These are phyloP conservation scores for Noctua janthe DNA, from an alignment of 2,888 invertebrate genomes.

Conservation along the genomic window DNA sequence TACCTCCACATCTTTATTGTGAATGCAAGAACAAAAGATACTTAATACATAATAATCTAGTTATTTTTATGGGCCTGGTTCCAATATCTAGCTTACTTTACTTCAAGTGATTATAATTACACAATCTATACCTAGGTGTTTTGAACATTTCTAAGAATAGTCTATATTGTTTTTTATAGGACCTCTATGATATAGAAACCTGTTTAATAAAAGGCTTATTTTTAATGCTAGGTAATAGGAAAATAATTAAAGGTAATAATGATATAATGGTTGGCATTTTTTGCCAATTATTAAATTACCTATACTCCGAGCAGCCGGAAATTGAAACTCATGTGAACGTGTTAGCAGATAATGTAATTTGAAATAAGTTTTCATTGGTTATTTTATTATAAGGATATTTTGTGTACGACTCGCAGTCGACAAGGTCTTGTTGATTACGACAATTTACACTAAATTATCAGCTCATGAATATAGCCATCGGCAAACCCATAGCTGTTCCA, in stretches of 20 bases:
- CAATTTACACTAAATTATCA: slow-evolving; percentile 30
- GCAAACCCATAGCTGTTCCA: slow-evolving; percentile 8
- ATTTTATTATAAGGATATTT: slow-evolving; percentile 9
- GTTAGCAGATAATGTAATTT: neutral
- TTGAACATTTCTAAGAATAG: neutral
- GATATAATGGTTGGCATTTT: neutral
- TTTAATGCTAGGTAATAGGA: neutral
- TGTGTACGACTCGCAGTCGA: neutral
- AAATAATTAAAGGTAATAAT: neutral
- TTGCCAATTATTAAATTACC: neutral
- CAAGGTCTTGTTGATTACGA: slow-evolving; percentile 36
- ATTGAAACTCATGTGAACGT: neutral
- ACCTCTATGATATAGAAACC: neutral
- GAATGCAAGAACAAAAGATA: slow-evolving; percentile 18
- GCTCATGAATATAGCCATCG: slow-evolving; percentile 7
- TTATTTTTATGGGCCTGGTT: neutral
- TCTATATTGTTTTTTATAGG: neutral
- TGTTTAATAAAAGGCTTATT: neutral
- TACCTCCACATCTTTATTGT: slow-evolving; percentile 2
- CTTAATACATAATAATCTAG: neutral
- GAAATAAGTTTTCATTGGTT: neutral
- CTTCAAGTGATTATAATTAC: neutral
- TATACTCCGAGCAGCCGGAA: neutral
- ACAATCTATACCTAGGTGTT: neutral
- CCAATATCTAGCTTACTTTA: neutral